Evolutionary conservation across 2,888 invertebrate genomes (phyloP).

Genomic region (Sesamia inferens): DNA sequence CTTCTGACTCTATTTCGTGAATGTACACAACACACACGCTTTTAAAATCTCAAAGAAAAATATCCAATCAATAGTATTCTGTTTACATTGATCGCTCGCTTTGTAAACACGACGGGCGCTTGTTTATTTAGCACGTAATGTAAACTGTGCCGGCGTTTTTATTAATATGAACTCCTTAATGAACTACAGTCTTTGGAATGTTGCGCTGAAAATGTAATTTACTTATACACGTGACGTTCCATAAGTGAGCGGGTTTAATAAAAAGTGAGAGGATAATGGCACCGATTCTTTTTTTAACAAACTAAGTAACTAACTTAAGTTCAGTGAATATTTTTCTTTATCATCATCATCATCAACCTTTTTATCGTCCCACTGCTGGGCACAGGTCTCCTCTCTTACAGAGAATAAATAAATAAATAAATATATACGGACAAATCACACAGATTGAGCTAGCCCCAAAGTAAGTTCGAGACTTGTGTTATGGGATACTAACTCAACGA

Average conservation of each 20-base stretch:
- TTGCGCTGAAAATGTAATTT: conserved; percentile 30
- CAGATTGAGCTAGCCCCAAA: too few relatives aligned
- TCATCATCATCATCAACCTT: too few relatives aligned
- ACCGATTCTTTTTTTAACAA: too few relatives aligned
- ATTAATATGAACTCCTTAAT: conserved; percentile 68
- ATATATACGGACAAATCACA: too few relatives aligned
- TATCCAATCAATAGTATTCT: conserved; percentile 45
- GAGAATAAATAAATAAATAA: too few relatives aligned
- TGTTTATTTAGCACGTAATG: conserved; percentile 54
- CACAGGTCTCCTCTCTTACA: too few relatives aligned
- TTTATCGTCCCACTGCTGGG: too few relatives aligned
- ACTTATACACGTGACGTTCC: background rate
- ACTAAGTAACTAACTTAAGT: too few relatives aligned
- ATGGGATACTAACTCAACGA: too few relatives aligned
- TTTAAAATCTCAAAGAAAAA: conserved; percentile 48
- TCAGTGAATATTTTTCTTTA: too few relatives aligned
- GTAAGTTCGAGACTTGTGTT: too few relatives aligned
- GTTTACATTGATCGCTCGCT: conserved; percentile 58
- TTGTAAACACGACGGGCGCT: conserved; percentile 50
- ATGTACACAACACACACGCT: conserved; percentile 13
- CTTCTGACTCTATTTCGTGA: conserved; percentile 10
- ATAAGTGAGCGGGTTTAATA: background rate
- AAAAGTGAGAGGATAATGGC: too few relatives aligned
- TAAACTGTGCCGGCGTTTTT: conserved; percentile 60
- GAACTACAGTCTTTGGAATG: conserved; percentile 51